Conservation (phyloP, 2,888 invertebrate genomes). For the Dichetophora obliterata region DNA sequence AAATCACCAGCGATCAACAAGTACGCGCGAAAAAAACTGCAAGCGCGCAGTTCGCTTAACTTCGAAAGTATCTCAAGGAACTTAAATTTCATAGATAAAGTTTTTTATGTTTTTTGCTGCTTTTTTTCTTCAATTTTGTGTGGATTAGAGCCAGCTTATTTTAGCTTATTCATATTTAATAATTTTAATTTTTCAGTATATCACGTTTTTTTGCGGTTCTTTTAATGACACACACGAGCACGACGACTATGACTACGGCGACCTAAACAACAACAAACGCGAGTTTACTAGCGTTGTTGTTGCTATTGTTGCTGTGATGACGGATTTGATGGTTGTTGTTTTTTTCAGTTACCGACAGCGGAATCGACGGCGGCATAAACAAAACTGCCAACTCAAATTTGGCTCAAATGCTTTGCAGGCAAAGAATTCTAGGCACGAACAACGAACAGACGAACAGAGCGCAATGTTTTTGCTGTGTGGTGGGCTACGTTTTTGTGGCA, state of each 20-base stretch:
- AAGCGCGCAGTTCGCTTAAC: background rate
- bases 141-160: background rate
- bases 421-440: constrained; percentile 49
- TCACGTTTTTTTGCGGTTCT: background rate
- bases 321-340: constrained; percentile 12
- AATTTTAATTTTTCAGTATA: background rate
- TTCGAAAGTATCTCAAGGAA: background rate
- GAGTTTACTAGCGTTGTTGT: constrained; percentile 25
- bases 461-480: background rate
- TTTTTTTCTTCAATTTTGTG: background rate
- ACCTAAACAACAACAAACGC: background rate
- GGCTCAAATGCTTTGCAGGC: constrained; percentile 66
- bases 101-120: background rate
- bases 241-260: constrained; percentile 8
- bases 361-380: constrained; percentile 63
- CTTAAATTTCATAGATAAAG: no score
- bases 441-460: constrained; percentile 14
- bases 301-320: constrained; percentile 18
- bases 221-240: constrained; percentile 1
- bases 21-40: background rate
- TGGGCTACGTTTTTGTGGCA: background rate
- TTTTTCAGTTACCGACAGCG: constrained; percentile 56
- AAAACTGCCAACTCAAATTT: constrained; percentile 68
- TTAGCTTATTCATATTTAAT: background rate
- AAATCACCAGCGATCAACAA: background rate